A percentile compares a stretch with the other conserved stretches of the same genome.
Evolutionary conservation across 1,140 invertebrate genomes (phyloP).

Genomic region (Antheraea pernyi): DNA sequence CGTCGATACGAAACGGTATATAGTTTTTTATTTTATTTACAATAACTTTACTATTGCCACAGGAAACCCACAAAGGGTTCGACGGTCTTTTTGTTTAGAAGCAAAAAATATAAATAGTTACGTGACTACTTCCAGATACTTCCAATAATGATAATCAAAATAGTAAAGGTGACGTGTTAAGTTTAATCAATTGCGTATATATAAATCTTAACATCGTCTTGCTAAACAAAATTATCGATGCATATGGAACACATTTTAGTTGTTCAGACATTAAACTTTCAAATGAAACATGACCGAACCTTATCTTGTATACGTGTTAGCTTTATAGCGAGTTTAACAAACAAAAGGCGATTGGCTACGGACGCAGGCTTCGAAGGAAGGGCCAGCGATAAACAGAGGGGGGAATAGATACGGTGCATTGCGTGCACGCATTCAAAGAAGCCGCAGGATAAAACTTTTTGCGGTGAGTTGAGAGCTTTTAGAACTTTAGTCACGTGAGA

Average conservation of each 20-base stretch:
- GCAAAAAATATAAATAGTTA: background rate
- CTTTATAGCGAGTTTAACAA: slow-evolving; percentile 65
- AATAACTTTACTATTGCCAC: slow-evolving; percentile 12
- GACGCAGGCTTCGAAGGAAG: slow-evolving; percentile 31
- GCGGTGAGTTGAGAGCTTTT: slow-evolving; percentile 27
- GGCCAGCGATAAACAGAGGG: slow-evolving; percentile 21
- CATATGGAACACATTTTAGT: slow-evolving; percentile 23
- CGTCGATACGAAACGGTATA: slow-evolving; percentile 26
- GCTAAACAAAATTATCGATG: background rate
- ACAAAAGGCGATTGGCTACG: slow-evolving; percentile 59
- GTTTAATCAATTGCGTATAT: background rate
- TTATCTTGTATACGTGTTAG: slow-evolving; percentile 47
- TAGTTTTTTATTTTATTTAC: slow-evolving; percentile 9
- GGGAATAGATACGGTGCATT: slow-evolving; percentile 38
- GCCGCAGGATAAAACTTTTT: slow-evolving; percentile 51
- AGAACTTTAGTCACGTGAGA: slow-evolving; percentile 5
- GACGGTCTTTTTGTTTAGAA: too few species aligned
- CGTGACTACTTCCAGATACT: background rate
- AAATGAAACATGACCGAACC: slow-evolving; percentile 28
- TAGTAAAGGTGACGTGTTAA: background rate
- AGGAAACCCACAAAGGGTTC: background rate
- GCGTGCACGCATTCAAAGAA: slow-evolving; percentile 57
- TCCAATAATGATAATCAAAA: background rate
- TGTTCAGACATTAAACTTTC: slow-evolving; percentile 7
- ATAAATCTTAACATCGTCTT: background rate